Conservation (phyloP, 1,140 invertebrate genomes). For the Agrilus planipennis region DNA sequence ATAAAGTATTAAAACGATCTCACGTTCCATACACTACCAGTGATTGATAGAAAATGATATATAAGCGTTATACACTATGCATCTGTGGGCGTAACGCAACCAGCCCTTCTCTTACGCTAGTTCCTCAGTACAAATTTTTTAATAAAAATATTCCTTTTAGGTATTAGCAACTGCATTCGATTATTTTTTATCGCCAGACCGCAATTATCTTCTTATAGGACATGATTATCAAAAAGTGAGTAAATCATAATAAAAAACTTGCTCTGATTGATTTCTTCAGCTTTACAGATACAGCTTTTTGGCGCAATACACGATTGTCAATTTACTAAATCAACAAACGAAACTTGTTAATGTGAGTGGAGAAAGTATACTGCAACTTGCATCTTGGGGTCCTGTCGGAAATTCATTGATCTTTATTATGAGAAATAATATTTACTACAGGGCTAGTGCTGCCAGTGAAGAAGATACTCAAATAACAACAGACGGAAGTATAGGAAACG, state of each 20-base stretch:
- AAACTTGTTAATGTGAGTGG: conserved; percentile 8
- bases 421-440: conserved; percentile 61
- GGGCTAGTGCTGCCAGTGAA: conserved; percentile 6
- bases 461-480: conserved; percentile 34
- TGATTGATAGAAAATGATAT: too few species aligned
- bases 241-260: conserved; percentile 23
- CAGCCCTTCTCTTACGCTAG: too few species aligned
- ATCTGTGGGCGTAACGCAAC: too few species aligned
- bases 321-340: conserved; percentile 10
- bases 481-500: conserved; percentile 37
- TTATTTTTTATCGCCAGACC: conserved; percentile 37
- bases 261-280: conserved; percentile 31
- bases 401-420: conserved; percentile 65
- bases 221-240: conserved; percentile 40
- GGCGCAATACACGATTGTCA: conserved; percentile 20
- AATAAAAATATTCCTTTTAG: conserved; percentile 22
- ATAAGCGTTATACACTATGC: too few species aligned
- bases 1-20: too few species aligned
- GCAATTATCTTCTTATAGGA: conserved; percentile 37
- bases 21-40: too few species aligned
- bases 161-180: conserved; percentile 24
- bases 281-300: conserved; percentile 38
- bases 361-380: conserved; percentile 33
- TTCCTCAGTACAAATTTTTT: too few species aligned
- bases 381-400: conserved; percentile 57